Percentiles rank a stretch among this genome's conserved stretches.
These are phyloP conservation scores for Pavo muticus DNA, from an alignment of 2,113 vertebrate species.

Conservation along the genomic window DNA sequence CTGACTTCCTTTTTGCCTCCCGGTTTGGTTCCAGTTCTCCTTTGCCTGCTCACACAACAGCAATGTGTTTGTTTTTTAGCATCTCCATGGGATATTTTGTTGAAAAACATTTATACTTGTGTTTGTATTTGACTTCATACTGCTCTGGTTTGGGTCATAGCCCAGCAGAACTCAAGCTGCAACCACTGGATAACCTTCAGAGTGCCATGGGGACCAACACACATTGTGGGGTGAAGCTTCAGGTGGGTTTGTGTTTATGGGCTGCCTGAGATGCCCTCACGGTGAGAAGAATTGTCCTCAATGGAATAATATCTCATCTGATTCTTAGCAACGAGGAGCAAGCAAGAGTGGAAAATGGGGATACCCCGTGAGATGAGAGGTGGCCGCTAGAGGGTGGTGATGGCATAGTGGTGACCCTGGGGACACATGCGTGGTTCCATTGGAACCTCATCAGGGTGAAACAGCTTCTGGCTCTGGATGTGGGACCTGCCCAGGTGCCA, in stretches of 20 bases:
- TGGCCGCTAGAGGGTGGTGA: constrained; percentile 59
- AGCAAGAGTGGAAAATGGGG: neutral
- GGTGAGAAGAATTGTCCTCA: no score
- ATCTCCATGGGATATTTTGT: neutral
- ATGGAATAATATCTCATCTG: no score
- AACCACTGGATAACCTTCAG: neutral
- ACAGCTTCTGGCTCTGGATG: neutral
- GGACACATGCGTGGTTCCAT: neutral
- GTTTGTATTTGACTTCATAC: neutral
- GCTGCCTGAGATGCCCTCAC: neutral
- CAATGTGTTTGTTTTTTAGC: neutral
- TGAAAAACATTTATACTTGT: neutral
- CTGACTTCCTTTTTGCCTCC: neutral
- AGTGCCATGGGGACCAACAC: neutral
- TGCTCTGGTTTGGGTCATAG: neutral
- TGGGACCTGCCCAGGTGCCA: neutral
- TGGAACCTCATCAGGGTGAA: neutral
- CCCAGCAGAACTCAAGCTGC: neutral
- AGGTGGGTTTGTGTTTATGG: neutral
- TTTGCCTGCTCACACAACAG: neutral
- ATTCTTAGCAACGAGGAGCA: neutral
- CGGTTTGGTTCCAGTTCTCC: neutral
- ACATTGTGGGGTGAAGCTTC: accelerated
- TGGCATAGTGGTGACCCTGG: neutral
- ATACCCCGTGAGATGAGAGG: neutral